Conservation (phyloP, 2,888 invertebrate species). For the Cryptophagus acutangulus region DNA sequence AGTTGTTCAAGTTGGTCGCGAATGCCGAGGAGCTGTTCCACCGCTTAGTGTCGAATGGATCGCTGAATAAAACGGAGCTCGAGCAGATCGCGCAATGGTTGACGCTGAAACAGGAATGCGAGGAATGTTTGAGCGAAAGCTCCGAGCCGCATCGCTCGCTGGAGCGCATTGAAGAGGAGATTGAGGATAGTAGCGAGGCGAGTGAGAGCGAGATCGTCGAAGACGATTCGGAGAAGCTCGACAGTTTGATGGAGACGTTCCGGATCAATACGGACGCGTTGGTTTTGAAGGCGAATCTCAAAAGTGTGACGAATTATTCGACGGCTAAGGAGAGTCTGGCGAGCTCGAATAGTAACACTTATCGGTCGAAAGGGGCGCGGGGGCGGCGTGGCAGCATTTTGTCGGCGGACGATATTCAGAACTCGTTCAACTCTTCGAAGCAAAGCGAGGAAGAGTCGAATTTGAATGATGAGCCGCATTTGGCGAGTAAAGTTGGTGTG, state of each 20-base stretch:
- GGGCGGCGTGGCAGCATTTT: slow-evolving; percentile 46
- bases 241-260: slow-evolving; percentile 67
- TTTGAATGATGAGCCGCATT: slow-evolving; percentile 23
- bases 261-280: slow-evolving; percentile 65
- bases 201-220: slow-evolving; percentile 50
- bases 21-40: slow-evolving; percentile 82
- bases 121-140: slow-evolving; percentile 66
- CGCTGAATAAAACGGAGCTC: slow-evolving; percentile 65
- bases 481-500: slow-evolving; percentile 19
- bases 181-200: slow-evolving; percentile 41
- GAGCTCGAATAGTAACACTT: slow-evolving; percentile 37
- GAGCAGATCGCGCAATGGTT: slow-evolving; percentile 80
- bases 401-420: slow-evolving; percentile 41
- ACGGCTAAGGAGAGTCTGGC: slow-evolving; percentile 36
- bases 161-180: slow-evolving; percentile 55
- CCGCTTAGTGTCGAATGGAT: slow-evolving; percentile 65
- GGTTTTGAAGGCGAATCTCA: slow-evolving; percentile 48
- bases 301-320: slow-evolving; percentile 17
- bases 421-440: slow-evolving; percentile 27
- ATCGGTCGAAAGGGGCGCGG: slow-evolving; percentile 42
- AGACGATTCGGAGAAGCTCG: slow-evolving; percentile 65
- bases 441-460: slow-evolving; percentile 30
- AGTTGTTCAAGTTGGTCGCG: slow-evolving; percentile 75
- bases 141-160: slow-evolving; percentile 53
- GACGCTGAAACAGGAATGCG: slow-evolving; percentile 80